Evolutionary conservation across 2,888 invertebrate genomes (phyloP), one percentile per base, ranked within the genome.

Genomic region (Trichogramma dendrolimi): DNA sequence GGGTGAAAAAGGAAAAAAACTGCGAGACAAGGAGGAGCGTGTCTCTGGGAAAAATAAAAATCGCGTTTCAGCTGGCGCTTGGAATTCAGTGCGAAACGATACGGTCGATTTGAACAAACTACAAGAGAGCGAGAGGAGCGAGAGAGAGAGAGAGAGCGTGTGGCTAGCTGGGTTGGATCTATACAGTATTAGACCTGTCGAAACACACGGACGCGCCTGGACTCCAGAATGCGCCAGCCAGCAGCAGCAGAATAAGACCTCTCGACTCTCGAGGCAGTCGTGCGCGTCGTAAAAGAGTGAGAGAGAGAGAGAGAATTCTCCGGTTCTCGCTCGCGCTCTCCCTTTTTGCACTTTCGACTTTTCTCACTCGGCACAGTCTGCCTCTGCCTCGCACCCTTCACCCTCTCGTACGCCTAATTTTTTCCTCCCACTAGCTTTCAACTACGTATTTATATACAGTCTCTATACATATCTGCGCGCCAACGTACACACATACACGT

Each of bases 11-110:
- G 27, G 27, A 27, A 27, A 27, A 27, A 27, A 27, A 27, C 27
- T 27, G 27, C 27, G 27, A 27, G 27, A 27, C 27, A 27, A 27
- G 27, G 27, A 27, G 27, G 27, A 27, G 27, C 27, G 27, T 27
- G 27, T 27, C 27, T 27, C 27, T 27, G 27, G 27, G 27, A 27
- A 27, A 27, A 27, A 27, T 27, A 27, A 27, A 27, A 27, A 27
- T 27, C 27, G 27, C 27, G 27, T 27, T 27, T 27, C 27, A 27
- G 27, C 27, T 27, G 14, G 8, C n/a, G n/a, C 5, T 14, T 55
- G 14, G 55, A 57, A 61, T 57, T 61, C 38, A 52, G 61, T 52
- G 52, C 42, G 53, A 61, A 57, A 49, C 53, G 57, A 61, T 53
- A 61, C 27, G 56, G 47, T 4, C 52, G 56, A 61, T 5, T 56